Base-by-base conservation (phyloP, 2,888 invertebrate genomes). In the Trichogramma evanescens region DNA sequence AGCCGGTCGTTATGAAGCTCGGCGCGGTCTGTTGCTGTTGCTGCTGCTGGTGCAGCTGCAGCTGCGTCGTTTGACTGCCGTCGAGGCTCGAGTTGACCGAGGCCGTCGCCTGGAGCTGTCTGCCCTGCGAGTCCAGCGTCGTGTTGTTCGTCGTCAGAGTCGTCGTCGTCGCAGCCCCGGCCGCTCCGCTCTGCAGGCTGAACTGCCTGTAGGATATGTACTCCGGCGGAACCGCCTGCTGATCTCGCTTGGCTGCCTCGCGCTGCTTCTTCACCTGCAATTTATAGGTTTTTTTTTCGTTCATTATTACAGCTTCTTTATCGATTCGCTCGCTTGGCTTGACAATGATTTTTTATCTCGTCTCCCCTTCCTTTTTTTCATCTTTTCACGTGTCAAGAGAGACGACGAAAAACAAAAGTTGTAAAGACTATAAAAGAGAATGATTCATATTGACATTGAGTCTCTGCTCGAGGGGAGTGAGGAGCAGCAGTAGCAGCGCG, bases 251-350 rank as follows among this genome's bases (percentile, higher is more conserved):
- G 6, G 87, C 84, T 39, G 87, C 86, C 65, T 86, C 86, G 66
- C 90, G 83, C 71, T 92, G 86, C 78, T 93, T 91, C 78, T 93
- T 89, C 65, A 91, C 84, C 78, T 93, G 92, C 65, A 92, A 84
- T 75, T 91, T 92, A 40, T 90, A 91, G 65, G 93, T 82, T 51
- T 89, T 86, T 13, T 26, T 26, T 26, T 2, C 26, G 26, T 26
- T 26, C 26, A 26, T 26, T 2, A 26, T 26, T 26, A 26, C 26
- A 26, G 26, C 26, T 26, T 26, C 26, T 26, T 26, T 26, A 2
- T 26, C n/a, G 91, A 89, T 59, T 92, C 89, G 71, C 93, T 82
- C 40, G 91, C 86, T 56, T 26, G 26, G 26, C 26, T 26, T 26
- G 26, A 2, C 26, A 26, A 26, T 26, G 26, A 26, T 26, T 26